phyloP scores from a whole-genome alignment of 1,140 invertebrate species.

The Papilio helenus region DNA sequence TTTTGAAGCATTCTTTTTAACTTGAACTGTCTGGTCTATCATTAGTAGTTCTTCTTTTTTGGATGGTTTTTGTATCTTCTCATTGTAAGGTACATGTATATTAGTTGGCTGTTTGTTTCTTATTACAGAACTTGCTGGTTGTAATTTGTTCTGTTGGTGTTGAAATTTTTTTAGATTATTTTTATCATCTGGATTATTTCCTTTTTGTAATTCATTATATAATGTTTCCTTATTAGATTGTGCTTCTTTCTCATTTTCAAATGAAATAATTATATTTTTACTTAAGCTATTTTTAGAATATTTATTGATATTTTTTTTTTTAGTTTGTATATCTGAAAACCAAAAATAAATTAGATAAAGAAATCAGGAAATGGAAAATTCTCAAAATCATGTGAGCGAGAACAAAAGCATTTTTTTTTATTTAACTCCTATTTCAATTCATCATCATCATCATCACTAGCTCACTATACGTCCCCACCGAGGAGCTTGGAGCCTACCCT shows the following conservation, averaged over 20 bases:
- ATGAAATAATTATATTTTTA: conserved; percentile 40
- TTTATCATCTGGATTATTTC: conserved; percentile 17
- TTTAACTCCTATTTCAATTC: too few relatives aligned
- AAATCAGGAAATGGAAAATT: not conserved
- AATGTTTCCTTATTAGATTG: not conserved
- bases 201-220: not conserved
- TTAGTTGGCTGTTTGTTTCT: conserved; percentile 51
- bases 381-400: too few relatives aligned
- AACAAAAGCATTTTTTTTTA: conserved; percentile 10
- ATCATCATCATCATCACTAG: too few relatives aligned
- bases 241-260: conserved; percentile 38
- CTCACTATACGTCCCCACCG: too few relatives aligned
- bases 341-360: conserved; percentile 12
- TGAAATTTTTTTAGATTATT: conserved; percentile 42
- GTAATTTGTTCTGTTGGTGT: conserved; percentile 45
- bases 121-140: conserved; percentile 48
- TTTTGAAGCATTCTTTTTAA: conserved; percentile 44
- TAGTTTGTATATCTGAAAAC: conserved; percentile 40
- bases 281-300: conserved; percentile 42
- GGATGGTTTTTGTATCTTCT: conserved; percentile 47
- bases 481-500: too few relatives aligned
- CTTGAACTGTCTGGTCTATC: conserved; percentile 47
- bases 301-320: conserved; percentile 26
- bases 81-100: conserved; percentile 63
- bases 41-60: conserved; percentile 40